Evolutionary conservation across 1,140 invertebrate genomes (phyloP).

Genomic region (Halyomorpha halys): DNA sequence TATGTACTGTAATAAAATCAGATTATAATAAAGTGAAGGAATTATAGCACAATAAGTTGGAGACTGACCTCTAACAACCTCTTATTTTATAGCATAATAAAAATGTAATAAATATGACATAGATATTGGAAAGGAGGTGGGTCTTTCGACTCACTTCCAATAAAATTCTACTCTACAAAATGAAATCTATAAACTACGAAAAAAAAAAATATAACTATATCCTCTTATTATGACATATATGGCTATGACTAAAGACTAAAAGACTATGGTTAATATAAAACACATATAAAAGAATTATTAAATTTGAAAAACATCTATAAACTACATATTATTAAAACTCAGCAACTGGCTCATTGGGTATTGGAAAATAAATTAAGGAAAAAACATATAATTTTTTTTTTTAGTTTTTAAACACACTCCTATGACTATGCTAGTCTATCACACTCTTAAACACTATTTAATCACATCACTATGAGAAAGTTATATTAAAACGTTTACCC

Average conservation of each 20-base stretch:
- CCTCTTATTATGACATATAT: neutral
- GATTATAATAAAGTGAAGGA: too few species aligned
- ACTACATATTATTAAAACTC: slow-evolving; percentile 9
- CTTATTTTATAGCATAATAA: too few species aligned
- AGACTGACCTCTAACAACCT: too few species aligned
- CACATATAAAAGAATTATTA: neutral
- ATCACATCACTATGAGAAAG: neutral
- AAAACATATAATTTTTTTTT: neutral
- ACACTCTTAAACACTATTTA: neutral
- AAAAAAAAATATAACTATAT: neutral
- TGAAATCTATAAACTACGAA: slow-evolving; percentile 1
- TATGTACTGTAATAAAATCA: too few species aligned
- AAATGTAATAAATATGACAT: too few species aligned
- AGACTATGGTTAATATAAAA: neutral
- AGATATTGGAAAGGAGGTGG: too few species aligned
- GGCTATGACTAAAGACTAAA: slow-evolving; percentile 2
- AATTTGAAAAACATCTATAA: slow-evolving; percentile 3
- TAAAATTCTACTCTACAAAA: slow-evolving; percentile 1
- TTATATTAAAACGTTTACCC: neutral
- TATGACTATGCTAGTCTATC: neutral
- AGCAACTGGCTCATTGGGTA: slow-evolving; percentile 5
- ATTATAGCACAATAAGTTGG: too few species aligned
- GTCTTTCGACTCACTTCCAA: too few species aligned
- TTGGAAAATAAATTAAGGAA: neutral
- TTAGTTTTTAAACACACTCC: neutral